Conservation (phyloP, 2,888 invertebrate genomes). For the Heliconius cydno region DNA sequence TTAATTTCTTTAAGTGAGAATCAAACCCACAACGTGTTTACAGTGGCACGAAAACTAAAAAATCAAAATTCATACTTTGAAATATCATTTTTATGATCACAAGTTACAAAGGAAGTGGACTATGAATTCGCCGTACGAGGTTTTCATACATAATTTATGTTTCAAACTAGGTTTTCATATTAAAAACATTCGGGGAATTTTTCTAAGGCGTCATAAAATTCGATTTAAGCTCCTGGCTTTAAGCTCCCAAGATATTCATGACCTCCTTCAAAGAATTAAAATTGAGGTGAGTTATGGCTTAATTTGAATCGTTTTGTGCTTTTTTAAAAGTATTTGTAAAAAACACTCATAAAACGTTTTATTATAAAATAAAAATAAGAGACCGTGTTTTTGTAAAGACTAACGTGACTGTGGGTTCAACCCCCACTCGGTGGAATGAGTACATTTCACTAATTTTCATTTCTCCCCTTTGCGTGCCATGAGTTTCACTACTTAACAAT, state of each 20-base stretch:
- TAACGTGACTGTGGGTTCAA: no score
- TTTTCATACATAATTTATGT: constrained; percentile 53
- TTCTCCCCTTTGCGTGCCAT: no score
- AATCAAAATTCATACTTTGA: not conserved
- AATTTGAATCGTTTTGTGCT: constrained; percentile 7
- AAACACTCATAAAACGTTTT: not conserved
- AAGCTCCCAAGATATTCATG: constrained; percentile 26
- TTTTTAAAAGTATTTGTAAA: not conserved
- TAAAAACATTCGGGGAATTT: constrained; percentile 56
- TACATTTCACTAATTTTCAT: no score
- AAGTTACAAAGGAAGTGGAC: constrained; percentile 20
- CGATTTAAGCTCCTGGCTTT: constrained; percentile 22
- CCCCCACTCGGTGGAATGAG: no score
- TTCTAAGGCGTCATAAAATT: constrained; percentile 42
- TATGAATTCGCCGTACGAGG: constrained; percentile 35
- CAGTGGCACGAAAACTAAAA: no score
- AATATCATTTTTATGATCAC: constrained; percentile 25
- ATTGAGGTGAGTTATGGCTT: constrained; percentile 21
- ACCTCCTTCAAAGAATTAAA: constrained; percentile 8
- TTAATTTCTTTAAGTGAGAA: no score
- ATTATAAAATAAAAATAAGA: no score
- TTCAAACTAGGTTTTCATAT: constrained; percentile 54
- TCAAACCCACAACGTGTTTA: no score
- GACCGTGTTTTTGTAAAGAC: no score
- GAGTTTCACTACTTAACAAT: no score